These are phyloP conservation scores for Teleogryllus oceanicus DNA, from an alignment of 2,888 invertebrate species.

Conservation along the genomic window DNA sequence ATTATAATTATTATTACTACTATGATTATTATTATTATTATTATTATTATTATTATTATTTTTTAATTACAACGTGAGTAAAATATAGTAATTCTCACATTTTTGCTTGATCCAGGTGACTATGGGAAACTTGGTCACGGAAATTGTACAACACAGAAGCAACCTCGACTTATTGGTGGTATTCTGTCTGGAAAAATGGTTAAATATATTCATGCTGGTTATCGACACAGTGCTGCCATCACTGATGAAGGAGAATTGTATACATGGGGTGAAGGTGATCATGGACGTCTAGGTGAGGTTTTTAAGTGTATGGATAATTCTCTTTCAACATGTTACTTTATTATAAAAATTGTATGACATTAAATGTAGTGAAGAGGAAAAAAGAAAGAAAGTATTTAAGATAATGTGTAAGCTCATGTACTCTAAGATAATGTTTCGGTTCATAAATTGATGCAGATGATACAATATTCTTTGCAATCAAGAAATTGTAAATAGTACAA, in stretches of 20 bases:
- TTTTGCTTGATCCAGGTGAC: conserved; percentile 47
- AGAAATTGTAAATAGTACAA: too few relatives aligned
- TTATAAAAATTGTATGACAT: background rate
- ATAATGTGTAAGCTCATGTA: too few relatives aligned
- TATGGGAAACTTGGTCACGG: conserved; percentile 58
- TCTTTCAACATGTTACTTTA: background rate
- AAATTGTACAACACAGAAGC: conserved; percentile 53
- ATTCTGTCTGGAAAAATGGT: conserved; percentile 50
- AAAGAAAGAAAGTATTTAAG: background rate
- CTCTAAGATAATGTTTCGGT: too few relatives aligned
- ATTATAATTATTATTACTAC: too few relatives aligned
- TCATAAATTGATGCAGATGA: too few relatives aligned
- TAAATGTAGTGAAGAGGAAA: background rate
- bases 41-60: too few relatives aligned
- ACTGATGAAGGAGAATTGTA: conserved; percentile 55
- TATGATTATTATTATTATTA: too few relatives aligned
- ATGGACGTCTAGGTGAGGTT: conserved; percentile 49
- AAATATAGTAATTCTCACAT: too few relatives aligned
- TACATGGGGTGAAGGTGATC: conserved; percentile 59
- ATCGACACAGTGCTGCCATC: conserved; percentile 57
- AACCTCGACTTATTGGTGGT: conserved; percentile 54
- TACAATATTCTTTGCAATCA: too few relatives aligned
- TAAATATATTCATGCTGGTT: conserved; percentile 54
- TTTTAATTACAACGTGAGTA: too few relatives aligned
- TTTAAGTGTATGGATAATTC: background rate